Conservation (phyloP, 2,797 vertebrate species). For the Enteromius anoplus region DNA sequence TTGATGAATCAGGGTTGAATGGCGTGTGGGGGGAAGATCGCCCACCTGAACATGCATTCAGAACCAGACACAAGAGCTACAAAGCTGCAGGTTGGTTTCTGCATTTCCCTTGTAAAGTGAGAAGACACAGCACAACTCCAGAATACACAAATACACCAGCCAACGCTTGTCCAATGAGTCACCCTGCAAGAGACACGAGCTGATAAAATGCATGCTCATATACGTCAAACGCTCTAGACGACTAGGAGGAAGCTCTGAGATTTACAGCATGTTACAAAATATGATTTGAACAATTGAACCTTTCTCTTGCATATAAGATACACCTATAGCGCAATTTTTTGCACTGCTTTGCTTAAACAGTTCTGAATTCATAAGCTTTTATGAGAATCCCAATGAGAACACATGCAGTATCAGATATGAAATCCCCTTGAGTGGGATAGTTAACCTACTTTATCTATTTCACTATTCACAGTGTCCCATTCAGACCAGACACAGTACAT, state of each 20-base stretch:
- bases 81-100: constrained; percentile 83
- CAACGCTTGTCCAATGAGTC: constrained; percentile 1
- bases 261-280: background rate
- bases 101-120: background rate
- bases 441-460: background rate
- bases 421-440: background rate
- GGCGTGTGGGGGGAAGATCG: constrained; percentile 92
- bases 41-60: constrained; percentile 90
- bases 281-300: background rate
- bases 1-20: constrained; percentile 86
- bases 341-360: background rate
- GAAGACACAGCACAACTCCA: constrained; percentile 4
- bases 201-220: background rate
- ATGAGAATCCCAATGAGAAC: background rate
- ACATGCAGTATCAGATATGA: background rate
- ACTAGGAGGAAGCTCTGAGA: background rate
- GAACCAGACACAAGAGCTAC: constrained; percentile 91
- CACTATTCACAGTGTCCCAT: constrained; percentile 79
- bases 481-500: constrained; percentile 86
- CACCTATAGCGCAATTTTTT: background rate
- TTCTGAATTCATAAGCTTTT: background rate
- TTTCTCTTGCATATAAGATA: background rate
- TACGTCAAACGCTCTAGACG: background rate
- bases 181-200: background rate
- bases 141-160: constrained; percentile 38